Evolutionary conservation across 2,888 invertebrate species (phyloP), one percentile per base, ranked within the genome.

Genomic region (Philopedon plagiatum): DNA sequence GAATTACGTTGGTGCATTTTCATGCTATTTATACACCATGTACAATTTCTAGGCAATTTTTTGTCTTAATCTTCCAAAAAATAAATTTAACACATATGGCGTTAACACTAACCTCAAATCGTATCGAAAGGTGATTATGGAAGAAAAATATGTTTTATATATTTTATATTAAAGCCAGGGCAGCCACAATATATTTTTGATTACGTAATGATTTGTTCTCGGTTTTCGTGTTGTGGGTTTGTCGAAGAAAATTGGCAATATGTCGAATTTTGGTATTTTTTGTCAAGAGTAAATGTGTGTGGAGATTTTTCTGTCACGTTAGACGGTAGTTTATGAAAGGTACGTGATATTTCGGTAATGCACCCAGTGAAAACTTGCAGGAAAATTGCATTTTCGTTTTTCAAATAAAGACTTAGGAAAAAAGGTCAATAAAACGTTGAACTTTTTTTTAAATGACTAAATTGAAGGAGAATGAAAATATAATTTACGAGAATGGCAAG

Each of bases 171-270:
- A 62, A 62, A 46, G 11, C 46, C 21, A 8, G 41, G 44, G 39
- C 49, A 46, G 34, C 60, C 46, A 62, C 62, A 62, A 62, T 62
- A 62, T 62, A 62, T 34, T 49, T 62, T 49, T 62, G 62, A 62
- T 62, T 62, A 49, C 49, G 46, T 37, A 62, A 62, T 49, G 37
- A 62, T 62, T 62, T 46, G 62, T 62, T 62, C 60, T 44, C 44
- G 39, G 39, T 13, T 23, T 58, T 21, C 58, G 58, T 39, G 58
- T 58, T 61, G 51, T 15, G 51, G 62, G 46, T 49, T 49, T 29
- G 62, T 34, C 34, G 49, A 23, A 7, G 34, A 62, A 62, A 62
- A 62, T 62, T 62, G 62, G 34, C 32, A 46, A 62, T 19, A 62
- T 49, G 62, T 62, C 37, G 62, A 13, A 49, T 49, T 49, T 49